A percentile compares a stretch with the other conserved stretches of the same genome.
phyloP scores from a whole-genome alignment of 2,888 invertebrate species.

The Mesorhabditis sp. region DNA sequence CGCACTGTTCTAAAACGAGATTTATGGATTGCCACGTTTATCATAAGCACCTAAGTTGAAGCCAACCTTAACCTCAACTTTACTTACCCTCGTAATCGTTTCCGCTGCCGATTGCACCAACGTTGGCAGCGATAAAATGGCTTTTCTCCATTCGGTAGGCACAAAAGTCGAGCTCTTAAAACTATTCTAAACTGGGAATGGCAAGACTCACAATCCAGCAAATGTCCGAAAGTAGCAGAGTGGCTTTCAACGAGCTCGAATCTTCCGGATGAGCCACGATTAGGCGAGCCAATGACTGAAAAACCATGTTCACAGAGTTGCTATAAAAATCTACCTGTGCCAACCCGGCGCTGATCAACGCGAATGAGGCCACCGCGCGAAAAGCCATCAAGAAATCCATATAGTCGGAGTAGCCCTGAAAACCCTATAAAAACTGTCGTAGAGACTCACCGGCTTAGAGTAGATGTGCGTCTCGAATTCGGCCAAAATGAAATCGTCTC shows the following conservation, averaged over 20 bases:
- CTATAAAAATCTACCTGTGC: constrained; percentile 26
- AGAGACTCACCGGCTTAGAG: constrained; percentile 22
- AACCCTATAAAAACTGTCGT: neutral
- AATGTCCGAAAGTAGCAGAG: constrained; percentile 49
- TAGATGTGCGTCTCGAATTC: constrained; percentile 29
- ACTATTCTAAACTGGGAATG: neutral
- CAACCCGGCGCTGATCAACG: constrained; percentile 45
- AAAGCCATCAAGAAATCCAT: constrained; percentile 46
- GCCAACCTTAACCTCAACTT: constrained; percentile 4
- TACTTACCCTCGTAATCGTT: constrained; percentile 8
- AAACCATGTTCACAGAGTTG: neutral
- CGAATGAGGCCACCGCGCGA: constrained; percentile 40
- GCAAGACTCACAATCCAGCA: constrained; percentile 28
- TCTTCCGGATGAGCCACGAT: constrained; percentile 48
- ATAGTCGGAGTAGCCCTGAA: constrained; percentile 19
- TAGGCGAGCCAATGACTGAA: constrained; percentile 46
- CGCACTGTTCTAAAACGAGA: neutral
- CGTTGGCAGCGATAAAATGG: constrained; percentile 39
- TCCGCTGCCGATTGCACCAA: constrained; percentile 42
- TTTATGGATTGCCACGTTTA: neutral
- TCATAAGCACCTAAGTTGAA: neutral
- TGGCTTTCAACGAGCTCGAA: constrained; percentile 46
- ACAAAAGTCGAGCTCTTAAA: constrained; percentile 39
- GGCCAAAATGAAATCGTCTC: constrained; percentile 52
- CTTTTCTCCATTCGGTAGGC: constrained; percentile 42